Evolutionary conservation across 2,113 vertebrate genomes (phyloP).

Genomic region (Solea solea): DNA sequence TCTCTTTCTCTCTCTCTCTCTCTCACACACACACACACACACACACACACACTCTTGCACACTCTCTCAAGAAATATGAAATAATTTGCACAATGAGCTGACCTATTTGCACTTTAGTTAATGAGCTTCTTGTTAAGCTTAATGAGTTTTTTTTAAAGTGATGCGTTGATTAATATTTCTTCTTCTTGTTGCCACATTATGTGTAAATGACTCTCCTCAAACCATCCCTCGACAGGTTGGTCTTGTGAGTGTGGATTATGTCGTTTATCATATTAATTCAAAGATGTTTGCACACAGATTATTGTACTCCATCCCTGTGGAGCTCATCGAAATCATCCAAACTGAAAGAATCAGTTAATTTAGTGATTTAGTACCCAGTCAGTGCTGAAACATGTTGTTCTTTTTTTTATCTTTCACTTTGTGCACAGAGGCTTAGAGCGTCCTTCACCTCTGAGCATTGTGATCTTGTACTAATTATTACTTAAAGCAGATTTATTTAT

Average conservation of each 20-base stretch:
- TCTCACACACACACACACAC: slow-evolving; percentile 10
- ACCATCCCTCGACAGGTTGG: background rate
- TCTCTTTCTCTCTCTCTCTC: slow-evolving; percentile 4
- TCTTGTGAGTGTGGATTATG: slow-evolving; percentile 9
- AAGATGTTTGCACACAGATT: background rate
- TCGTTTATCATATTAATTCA: slow-evolving; percentile 26
- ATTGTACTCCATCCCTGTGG: background rate
- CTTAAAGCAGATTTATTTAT: slow-evolving; percentile 15
- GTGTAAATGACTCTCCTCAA: slow-evolving; percentile 19
- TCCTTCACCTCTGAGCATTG: slow-evolving; percentile 6
- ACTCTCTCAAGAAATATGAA: slow-evolving; percentile 50
- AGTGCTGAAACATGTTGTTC: slow-evolving; percentile 21
- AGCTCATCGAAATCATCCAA: slow-evolving; percentile 37
- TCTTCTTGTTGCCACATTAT: slow-evolving; percentile 12
- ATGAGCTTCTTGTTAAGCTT: slow-evolving; percentile 63
- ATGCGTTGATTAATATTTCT: slow-evolving; percentile 27
- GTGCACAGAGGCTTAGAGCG: slow-evolving; percentile 13
- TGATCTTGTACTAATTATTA: slow-evolving; percentile 38
- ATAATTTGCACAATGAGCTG: slow-evolving; percentile 42
- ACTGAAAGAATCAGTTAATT: slow-evolving; percentile 15
- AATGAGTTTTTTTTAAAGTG: slow-evolving; percentile 61
- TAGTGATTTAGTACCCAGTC: too few species aligned
- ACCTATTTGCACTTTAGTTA: slow-evolving; percentile 64
- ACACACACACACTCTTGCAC: slow-evolving; percentile 48
- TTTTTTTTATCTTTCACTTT: slow-evolving; percentile 27